Conservation (phyloP, 2,888 invertebrate genomes). For the Lasioglossum pauxillum region DNA sequence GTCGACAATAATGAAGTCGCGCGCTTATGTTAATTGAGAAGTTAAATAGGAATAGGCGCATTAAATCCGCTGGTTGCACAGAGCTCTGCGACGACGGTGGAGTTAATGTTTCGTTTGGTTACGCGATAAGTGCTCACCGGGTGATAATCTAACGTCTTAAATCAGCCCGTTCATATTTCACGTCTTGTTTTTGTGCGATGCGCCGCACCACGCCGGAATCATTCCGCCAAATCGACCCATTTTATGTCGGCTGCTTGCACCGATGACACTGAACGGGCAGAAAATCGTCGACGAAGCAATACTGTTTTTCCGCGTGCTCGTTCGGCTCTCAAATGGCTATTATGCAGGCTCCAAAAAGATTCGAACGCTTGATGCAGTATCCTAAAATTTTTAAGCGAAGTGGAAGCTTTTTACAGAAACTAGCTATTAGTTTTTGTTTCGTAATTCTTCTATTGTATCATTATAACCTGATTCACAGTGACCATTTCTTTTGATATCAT, state of each 20-base stretch:
- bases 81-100: constrained; percentile 67
- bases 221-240: neutral
- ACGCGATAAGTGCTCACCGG: constrained; percentile 76
- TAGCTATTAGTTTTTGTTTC: no score
- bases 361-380: neutral
- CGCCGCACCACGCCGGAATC: neutral
- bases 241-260: neutral
- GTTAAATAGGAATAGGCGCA: constrained; percentile 81
- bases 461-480: no score
- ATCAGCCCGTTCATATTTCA: constrained; percentile 63
- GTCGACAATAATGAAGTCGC: constrained; percentile 77
- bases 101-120: constrained; percentile 74
- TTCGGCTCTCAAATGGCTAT: neutral
- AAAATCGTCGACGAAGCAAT: neutral
- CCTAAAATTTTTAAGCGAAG: neutral
- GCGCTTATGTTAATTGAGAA: constrained; percentile 80
- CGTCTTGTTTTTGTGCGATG: constrained; percentile 16
- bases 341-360: neutral
- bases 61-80: constrained; percentile 72
- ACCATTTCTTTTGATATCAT: no score
- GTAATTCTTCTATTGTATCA: no score
- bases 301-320: neutral
- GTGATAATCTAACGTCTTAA: constrained; percentile 72
- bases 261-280: neutral
- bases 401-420: neutral